Conservation (phyloP, 2,888 invertebrate species). For the Catocala nupta region DNA sequence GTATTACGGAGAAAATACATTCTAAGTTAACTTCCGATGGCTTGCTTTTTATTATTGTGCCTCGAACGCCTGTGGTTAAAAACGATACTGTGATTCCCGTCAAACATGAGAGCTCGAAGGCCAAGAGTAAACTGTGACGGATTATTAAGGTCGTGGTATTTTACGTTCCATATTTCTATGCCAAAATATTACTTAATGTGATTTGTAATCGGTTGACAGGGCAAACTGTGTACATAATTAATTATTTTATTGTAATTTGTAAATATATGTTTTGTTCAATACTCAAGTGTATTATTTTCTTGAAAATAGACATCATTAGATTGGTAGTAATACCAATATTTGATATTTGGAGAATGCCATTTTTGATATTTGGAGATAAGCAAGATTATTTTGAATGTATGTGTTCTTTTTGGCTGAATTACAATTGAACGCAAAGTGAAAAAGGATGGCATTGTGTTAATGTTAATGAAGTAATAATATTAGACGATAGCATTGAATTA, state of each 20-base stretch:
- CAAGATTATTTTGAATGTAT: too few relatives aligned
- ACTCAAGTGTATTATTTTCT: too few relatives aligned
- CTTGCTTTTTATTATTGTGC: slow-evolving; percentile 63
- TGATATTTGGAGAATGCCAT: too few relatives aligned
- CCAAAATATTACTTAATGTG: slow-evolving; percentile 4
- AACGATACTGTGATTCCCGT: slow-evolving; percentile 73
- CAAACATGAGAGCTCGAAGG: slow-evolving; percentile 55
- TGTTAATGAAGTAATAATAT: too few relatives aligned
- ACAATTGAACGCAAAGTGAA: too few relatives aligned
- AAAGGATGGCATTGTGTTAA: too few relatives aligned
- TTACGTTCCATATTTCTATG: background rate
- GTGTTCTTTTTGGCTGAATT: too few relatives aligned
- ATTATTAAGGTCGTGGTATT: background rate
- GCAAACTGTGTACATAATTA: slow-evolving; percentile 12
- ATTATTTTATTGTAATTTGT: slow-evolving; percentile 3
- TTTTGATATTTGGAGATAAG: too few relatives aligned
- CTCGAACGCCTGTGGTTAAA: slow-evolving; percentile 56
- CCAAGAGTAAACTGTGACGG: slow-evolving; percentile 65
- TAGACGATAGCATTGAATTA: too few relatives aligned
- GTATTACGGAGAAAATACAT: slow-evolving; percentile 61
- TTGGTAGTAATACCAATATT: too few relatives aligned
- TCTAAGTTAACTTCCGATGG: slow-evolving; percentile 70
- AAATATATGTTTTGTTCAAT: slow-evolving; percentile 8
- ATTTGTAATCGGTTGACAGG: slow-evolving; percentile 7
- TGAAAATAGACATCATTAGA: too few relatives aligned